Evolutionary conservation across 2,888 invertebrate species (phyloP).

Genomic region (Mallateleia sp.): DNA sequence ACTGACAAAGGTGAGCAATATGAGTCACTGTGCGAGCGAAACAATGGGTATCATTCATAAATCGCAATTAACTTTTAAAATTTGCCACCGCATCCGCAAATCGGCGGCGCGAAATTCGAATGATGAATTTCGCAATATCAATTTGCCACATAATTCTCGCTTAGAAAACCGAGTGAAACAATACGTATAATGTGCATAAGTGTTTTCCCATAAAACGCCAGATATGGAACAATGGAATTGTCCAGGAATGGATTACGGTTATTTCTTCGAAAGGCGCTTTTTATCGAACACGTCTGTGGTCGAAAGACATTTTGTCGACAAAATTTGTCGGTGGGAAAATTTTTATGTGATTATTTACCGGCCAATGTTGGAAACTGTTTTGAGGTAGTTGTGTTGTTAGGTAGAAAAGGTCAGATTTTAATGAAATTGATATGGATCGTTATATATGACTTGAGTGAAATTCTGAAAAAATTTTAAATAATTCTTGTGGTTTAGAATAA

Average conservation of each 20-base stretch:
- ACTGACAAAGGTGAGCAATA: conserved; percentile 73
- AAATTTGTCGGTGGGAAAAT: no score
- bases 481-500: no score
- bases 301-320: no score
- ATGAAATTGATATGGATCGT: no score
- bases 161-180: conserved; percentile 55
- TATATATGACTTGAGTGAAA: no score
- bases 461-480: no score
- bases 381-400: no score
- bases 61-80: conserved; percentile 54
- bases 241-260: not conserved
- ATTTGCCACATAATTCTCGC: conserved; percentile 42
- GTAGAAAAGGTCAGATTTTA: no score
- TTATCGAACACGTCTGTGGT: not conserved
- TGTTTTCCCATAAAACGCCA: conserved; percentile 41
- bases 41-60: conserved; percentile 56
- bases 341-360: no score
- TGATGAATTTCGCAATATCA: conserved; percentile 31
- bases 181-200: conserved; percentile 61
- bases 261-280: not conserved
- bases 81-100: conserved; percentile 24
- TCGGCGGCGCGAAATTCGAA: conserved; percentile 29
- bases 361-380: no score
- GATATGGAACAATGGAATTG: not conserved
- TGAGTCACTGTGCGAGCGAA: conserved; percentile 59